Evolutionary conservation across 2,113 vertebrate genomes (phyloP).

Genomic region (Notiomystis cincta): DNA sequence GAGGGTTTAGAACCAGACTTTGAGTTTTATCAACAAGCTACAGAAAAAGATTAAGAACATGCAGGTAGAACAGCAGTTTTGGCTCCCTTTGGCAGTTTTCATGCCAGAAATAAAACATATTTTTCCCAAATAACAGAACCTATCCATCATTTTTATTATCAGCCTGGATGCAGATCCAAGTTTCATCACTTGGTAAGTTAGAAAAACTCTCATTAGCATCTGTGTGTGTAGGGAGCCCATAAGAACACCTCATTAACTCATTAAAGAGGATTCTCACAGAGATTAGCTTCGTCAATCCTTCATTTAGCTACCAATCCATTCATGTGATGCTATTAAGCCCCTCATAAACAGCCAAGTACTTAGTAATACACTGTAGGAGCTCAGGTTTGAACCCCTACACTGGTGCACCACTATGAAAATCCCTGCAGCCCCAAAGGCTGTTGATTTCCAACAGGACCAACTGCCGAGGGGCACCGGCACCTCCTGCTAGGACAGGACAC

Average conservation of each 20-base stretch:
- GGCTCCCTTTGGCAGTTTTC: not conserved
- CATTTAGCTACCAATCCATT: constrained; percentile 64
- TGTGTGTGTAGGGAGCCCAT: constrained; percentile 36
- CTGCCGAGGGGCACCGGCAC: no score
- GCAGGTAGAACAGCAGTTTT: not conserved
- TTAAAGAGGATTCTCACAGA: constrained; percentile 64
- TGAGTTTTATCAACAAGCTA: not conserved
- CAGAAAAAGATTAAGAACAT: not conserved
- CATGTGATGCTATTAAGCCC: constrained; percentile 60
- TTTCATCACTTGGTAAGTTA: constrained; percentile 37
- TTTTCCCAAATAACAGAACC: constrained; percentile 6
- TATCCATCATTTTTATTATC: constrained; percentile 45
- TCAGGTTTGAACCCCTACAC: not conserved
- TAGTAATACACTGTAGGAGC: not conserved
- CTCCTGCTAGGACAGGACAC: not conserved
- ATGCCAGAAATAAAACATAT: not conserved
- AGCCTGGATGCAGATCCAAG: constrained; percentile 21
- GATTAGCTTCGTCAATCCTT: constrained; percentile 65
- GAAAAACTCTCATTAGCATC: constrained; percentile 54
- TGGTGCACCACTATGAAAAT: not conserved
- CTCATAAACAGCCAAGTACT: constrained; percentile 34
- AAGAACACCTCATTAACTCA: constrained; percentile 67
- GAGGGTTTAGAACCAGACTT: not conserved
- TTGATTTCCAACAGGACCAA: not conserved
- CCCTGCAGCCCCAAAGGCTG: not conserved